Evolutionary conservation across 2,113 vertebrate genomes (phyloP).

Genomic region (Trogon surrucura): DNA sequence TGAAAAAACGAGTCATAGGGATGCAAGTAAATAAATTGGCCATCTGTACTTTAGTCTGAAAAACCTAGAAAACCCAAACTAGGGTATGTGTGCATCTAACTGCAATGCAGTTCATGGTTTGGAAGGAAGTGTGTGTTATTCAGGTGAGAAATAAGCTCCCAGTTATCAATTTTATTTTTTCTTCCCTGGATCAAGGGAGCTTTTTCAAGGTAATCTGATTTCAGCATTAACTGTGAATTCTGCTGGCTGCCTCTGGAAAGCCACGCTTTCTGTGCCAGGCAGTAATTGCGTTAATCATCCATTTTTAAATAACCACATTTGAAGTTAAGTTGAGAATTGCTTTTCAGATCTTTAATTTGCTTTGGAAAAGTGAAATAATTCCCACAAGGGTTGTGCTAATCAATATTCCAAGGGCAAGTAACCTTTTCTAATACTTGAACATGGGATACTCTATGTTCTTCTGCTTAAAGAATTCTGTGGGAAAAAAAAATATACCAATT

Average conservation of each 20-base stretch:
- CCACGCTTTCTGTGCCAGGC: conserved; percentile 29
- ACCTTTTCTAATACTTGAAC: conserved; percentile 30
- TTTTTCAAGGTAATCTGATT: conserved; percentile 65
- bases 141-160: conserved; percentile 47
- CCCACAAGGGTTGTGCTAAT: conserved; percentile 16
- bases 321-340: conserved; percentile 70
- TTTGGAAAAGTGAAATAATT: conserved; percentile 68
- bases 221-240: conserved; percentile 28
- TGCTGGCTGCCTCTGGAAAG: conserved; percentile 49
- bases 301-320: conserved; percentile 72
- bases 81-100: not conserved
- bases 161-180: conserved; percentile 53
- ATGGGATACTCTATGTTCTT: not conserved
- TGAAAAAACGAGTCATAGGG: not conserved
- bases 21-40: not conserved
- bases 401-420: conserved; percentile 37
- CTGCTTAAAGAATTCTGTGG: not conserved
- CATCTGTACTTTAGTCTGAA: not conserved
- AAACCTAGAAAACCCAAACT: not conserved
- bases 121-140: not conserved
- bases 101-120: not conserved
- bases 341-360: conserved; percentile 72
- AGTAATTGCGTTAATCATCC: conserved; percentile 68
- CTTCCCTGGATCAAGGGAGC: conserved; percentile 37
- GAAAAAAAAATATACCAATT: not conserved